Conservation (phyloP, 2,113 vertebrate genomes). For the Galemys pyrenaicus region DNA sequence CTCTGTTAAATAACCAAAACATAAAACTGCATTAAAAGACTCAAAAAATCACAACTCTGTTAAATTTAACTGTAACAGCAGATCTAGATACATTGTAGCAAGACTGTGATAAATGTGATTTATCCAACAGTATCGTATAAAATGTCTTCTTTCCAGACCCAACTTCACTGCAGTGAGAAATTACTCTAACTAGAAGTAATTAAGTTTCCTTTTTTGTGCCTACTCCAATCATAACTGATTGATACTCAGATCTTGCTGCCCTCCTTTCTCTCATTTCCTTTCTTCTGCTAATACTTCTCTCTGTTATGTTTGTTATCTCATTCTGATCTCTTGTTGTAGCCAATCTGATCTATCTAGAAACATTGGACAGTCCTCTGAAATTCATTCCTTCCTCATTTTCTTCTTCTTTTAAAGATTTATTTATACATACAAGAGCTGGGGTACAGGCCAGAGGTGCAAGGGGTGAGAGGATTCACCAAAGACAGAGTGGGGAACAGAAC, state of each 20-base stretch:
- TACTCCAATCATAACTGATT: neutral
- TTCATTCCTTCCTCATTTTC: neutral
- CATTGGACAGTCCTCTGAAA: neutral
- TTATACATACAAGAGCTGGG: too few species aligned
- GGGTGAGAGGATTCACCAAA: too few species aligned
- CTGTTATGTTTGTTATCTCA: neutral
- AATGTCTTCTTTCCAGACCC: neutral
- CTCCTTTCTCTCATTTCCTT: neutral
- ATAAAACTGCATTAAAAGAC: neutral
- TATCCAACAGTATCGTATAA: neutral
- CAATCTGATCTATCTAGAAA: neutral
- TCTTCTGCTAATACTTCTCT: neutral
- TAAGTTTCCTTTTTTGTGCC: neutral
- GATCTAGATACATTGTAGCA: neutral
- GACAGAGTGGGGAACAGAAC: too few species aligned
- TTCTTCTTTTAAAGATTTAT: too few species aligned
- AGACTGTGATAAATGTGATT: neutral
- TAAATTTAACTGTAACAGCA: neutral
- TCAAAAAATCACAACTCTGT: neutral
- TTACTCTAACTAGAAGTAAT: neutral
- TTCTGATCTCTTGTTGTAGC: neutral
- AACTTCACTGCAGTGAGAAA: neutral
- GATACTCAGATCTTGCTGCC: neutral
- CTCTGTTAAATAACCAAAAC: neutral
- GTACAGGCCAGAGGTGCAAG: too few species aligned